Evolutionary conservation across 92 coral and sea anemone species (phyloP), one percentile per base, ranked within the genome.

Genomic region (Bergia puertoricense): DNA sequence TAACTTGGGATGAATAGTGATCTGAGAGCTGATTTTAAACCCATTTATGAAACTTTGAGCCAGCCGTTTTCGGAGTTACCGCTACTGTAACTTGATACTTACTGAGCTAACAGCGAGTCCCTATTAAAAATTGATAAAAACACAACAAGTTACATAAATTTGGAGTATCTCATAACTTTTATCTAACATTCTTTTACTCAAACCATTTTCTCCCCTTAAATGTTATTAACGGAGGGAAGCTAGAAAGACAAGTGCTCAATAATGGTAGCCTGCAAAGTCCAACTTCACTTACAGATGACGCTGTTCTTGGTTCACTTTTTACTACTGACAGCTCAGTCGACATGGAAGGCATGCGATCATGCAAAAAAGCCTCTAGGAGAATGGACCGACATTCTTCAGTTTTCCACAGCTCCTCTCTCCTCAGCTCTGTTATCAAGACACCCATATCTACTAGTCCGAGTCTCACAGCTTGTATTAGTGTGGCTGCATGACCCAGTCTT

Each of bases 361-460:
- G 85, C 81, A 86, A 66, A 8, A 90, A 80, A 48, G 88, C 78
- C 74, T 77, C 86, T 56, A 82, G 79, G 79, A 90, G 73, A 8
- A 90, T 44, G 30, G 84, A 51, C 51, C 86, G 67, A 50, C 92
- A 90, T 45, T 90, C 92, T 54, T 88, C 86, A 43, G 67, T 86
- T 46, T 36, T 80, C 48, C 44, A 45, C 38, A 85, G 68, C 50
- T 79, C 92, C 75, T 68, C 76, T 20, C 81, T 40, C 72, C 86
- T 89, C 15, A 90, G 86, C 30, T 30, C 30, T 30, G 30, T 30
- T 30, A 30, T 30, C 30, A 30, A 30, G 30, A 30, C 30, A 30
- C 30, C 30, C 30, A 30, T 30, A 30, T 30, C 30, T 30, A 30
- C 30, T 30, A 30, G 30, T 30, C 30, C 93, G 38, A 92, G 68